phyloP scores from a whole-genome alignment of 2,113 vertebrate genomes.

The Reinhardtius hippoglossoides region DNA sequence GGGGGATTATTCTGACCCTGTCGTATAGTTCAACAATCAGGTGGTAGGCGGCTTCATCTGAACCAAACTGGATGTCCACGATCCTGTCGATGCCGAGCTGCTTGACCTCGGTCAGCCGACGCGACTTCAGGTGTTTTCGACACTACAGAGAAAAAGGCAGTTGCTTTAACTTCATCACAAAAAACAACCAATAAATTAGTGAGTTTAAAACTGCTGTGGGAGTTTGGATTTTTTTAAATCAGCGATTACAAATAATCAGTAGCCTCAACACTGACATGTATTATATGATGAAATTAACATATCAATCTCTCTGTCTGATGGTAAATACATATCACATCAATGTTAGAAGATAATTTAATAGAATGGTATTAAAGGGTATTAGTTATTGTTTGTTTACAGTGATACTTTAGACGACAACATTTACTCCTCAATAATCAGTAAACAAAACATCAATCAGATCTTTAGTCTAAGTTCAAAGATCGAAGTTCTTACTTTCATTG shows the following conservation, averaged over 20 bases:
- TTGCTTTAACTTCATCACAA: slow-evolving; percentile 2
- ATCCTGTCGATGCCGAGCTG: slow-evolving; percentile 95
- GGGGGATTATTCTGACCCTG: slow-evolving; percentile 84
- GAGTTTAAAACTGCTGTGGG: not conserved
- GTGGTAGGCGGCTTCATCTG: slow-evolving; percentile 94
- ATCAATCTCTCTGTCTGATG: not conserved
- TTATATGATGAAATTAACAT: no score
- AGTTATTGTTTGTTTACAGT: no score
- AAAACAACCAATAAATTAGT: not conserved
- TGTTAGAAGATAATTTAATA: not conserved
- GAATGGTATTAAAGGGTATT: no score
- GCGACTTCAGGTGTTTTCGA: slow-evolving; percentile 91
- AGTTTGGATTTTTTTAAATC: not conserved
- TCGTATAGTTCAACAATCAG: slow-evolving; percentile 96
- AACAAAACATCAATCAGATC: not conserved
- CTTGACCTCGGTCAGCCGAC: slow-evolving; percentile 87
- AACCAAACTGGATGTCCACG: slow-evolving; percentile 97
- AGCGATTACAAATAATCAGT: not conserved
- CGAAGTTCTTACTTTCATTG: slow-evolving; percentile 92
- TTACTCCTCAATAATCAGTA: not conserved
- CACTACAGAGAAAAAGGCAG: slow-evolving; percentile 82
- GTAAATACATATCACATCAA: not conserved
- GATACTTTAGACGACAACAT: not conserved
- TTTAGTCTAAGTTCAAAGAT: not conserved
- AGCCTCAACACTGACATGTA: not conserved